Evolutionary conservation across 2,113 vertebrate species (phyloP).

Genomic region (Herpailurus yagouaroundi): DNA sequence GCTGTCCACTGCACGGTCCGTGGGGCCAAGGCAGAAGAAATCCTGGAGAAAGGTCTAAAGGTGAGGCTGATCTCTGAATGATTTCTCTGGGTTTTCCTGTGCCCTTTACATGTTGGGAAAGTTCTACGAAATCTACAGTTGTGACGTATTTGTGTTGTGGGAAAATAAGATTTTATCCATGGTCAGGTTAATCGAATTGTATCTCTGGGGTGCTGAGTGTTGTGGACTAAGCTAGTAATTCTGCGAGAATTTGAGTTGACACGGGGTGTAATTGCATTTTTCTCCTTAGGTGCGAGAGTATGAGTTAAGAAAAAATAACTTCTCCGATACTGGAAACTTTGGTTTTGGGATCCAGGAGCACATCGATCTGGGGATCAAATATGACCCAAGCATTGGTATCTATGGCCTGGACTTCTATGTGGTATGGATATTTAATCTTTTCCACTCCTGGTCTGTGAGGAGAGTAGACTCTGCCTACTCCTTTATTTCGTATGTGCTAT

Average conservation of each 20-base stretch:
- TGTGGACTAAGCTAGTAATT: background rate
- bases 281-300: constrained; percentile 95
- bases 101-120: background rate
- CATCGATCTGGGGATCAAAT: constrained; percentile 99
- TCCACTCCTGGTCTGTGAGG: background rate
- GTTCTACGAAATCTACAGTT: background rate
- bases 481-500: rapidly evolving
- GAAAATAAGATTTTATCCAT: background rate
- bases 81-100: background rate
- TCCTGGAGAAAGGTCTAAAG: constrained; percentile 97
- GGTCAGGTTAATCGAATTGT: background rate
- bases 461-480: background rate
- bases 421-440: constrained; percentile 85
- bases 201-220: background rate
- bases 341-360: constrained; percentile 99
- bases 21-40: constrained; percentile 98
- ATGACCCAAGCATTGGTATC: constrained; percentile 98
- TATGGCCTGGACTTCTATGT: constrained; percentile 99
- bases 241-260: background rate
- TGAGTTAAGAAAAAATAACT: constrained; percentile 98
- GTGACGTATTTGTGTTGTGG: background rate
- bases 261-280: background rate
- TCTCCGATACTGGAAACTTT: constrained; percentile 98
- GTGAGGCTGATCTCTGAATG: constrained; percentile 66
- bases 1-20: constrained; percentile 98